Evolutionary conservation across 2,888 invertebrate species (phyloP).

Genomic region (Scaptomyza flava): DNA sequence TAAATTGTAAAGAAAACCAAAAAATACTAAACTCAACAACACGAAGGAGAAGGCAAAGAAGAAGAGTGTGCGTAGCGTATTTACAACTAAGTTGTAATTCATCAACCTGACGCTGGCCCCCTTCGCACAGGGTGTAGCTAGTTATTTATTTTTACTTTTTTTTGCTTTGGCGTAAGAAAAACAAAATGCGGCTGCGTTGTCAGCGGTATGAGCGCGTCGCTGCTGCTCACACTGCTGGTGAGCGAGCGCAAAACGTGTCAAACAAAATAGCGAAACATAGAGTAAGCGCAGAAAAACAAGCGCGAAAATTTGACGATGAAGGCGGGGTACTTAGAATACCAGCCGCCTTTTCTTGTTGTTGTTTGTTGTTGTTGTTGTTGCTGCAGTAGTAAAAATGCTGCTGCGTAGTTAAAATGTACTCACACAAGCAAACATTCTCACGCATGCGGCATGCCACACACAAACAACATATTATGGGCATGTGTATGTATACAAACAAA

Average conservation of each 20-base stretch:
- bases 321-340: conserved; percentile 24
- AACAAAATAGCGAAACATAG: conserved; percentile 43
- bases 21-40: neutral
- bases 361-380: conserved; percentile 40
- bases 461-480: conserved; percentile 8
- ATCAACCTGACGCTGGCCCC: conserved; percentile 49
- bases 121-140: conserved; percentile 40
- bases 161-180: conserved; percentile 47
- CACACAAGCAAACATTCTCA: conserved; percentile 15
- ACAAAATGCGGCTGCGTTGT: conserved; percentile 72
- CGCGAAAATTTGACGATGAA: conserved; percentile 18
- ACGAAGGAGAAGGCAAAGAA: neutral
- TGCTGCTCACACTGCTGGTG: conserved; percentile 1
- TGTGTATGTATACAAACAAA: conserved; percentile 5
- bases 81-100: conserved; percentile 69
- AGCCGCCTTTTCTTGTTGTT: conserved; percentile 33
- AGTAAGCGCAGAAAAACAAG: conserved; percentile 17
- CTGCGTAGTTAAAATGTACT: conserved; percentile 70
- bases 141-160: neutral
- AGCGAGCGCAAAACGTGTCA: conserved; percentile 58
- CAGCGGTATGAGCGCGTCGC: conserved; percentile 33
- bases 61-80: conserved; percentile 44
- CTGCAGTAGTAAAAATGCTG: conserved; percentile 64
- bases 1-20: conserved; percentile 46
- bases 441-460: neutral